These are phyloP conservation scores for Galerucella pusilla DNA, from an alignment of 2,888 invertebrate species.

Conservation along the genomic window DNA sequence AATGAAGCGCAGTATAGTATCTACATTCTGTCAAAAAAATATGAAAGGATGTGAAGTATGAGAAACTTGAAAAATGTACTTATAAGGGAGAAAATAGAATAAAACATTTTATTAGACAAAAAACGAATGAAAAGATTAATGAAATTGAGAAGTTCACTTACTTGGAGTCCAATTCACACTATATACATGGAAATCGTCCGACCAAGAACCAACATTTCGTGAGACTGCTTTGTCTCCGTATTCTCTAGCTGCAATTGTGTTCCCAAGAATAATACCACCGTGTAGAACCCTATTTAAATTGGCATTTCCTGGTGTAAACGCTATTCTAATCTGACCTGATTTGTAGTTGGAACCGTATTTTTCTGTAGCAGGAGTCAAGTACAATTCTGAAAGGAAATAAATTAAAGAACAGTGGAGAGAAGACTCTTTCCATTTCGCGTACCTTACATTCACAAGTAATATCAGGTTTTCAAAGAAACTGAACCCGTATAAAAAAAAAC, in stretches of 20 bases:
- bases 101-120: too few species aligned
- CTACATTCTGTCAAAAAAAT: too few species aligned
- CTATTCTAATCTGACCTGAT: slow-evolving; percentile 80
- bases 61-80: too few species aligned
- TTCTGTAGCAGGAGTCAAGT: slow-evolving; percentile 72
- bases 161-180: slow-evolving; percentile 70
- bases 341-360: slow-evolving; percentile 72
- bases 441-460: too few species aligned
- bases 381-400: slow-evolving; percentile 68
- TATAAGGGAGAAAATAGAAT: too few species aligned
- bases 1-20: too few species aligned
- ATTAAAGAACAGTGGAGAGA: neutral
- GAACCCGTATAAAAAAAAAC: too few species aligned
- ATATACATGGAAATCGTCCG: slow-evolving; percentile 69
- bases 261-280: slow-evolving; percentile 60
- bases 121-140: too few species aligned
- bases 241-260: slow-evolving; percentile 52
- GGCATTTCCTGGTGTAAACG: slow-evolving; percentile 75
- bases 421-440: too few species aligned
- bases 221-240: slow-evolving; percentile 53
- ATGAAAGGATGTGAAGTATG: too few species aligned
- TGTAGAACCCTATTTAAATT: slow-evolving; percentile 54
- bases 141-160: slow-evolving; percentile 30
- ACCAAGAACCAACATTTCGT: slow-evolving; percentile 58
- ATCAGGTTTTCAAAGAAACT: too few species aligned